Evolutionary conservation across 2,113 vertebrate species (phyloP), one percentile per base, ranked within the genome.

Genomic region (Mungos mungo): DNA sequence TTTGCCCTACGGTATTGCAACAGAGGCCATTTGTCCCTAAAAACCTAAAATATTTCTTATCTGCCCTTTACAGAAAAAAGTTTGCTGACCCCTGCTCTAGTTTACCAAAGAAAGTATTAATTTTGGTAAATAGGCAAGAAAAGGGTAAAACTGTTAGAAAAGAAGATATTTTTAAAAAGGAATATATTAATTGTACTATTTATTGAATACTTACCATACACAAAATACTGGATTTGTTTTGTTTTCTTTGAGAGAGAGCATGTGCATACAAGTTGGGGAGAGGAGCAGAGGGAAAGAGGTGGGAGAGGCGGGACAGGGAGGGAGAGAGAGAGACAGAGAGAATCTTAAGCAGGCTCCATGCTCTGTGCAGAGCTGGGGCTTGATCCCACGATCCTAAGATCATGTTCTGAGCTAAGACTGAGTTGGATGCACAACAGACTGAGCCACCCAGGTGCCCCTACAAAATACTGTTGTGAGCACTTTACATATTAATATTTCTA

Each of bases 61-160:
- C n/a, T 90, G 31, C 5, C 50, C 50, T 31, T 89, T 90, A 79
- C 4, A 86, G 69, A 57, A 81, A 63, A 94, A 87, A 31, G 45
- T 81, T 31, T 80, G 72, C 89, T 83, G 50, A 71, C 8, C 16
- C 14, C 33, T 83, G 21, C 27, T 88, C 31, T 84, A 93, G 29
- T 77, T 97, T 69, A 86, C 35, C 31, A 92, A 21, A 88, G 38
- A 83, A 83, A 93, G 14, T n/a, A 96, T 69, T 66, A 94, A 86
- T 65, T 74, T 91, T 23, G 57, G 57, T 23, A 60, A 23, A 60
- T 77, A 16, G 35, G 14, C 27, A 96, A 89, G 41, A 69, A 84
- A 97, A 85, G 41, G 19, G 31, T 83, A 60, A 57, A 84, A 65
- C 76, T 63, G 29, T 81, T 95, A 92, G 23, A 80, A 95, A 93